These are phyloP conservation scores for Apogon hyalosoma DNA, from an alignment of 2,797 vertebrate species.

Conservation along the genomic window DNA sequence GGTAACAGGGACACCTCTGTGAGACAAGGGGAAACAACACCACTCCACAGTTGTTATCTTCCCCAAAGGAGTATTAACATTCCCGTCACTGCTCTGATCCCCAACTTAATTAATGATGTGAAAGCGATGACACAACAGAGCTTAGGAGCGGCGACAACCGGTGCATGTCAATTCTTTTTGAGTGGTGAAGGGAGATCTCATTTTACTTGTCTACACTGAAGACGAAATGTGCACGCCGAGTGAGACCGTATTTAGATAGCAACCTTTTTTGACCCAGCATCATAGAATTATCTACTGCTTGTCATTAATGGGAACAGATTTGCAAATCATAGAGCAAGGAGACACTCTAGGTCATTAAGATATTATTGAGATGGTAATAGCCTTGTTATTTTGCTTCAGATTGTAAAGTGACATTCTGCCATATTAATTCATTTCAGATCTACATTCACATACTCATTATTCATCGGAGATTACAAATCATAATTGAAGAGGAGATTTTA, in stretches of 20 bases:
- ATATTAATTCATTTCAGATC: slow-evolving; percentile 53
- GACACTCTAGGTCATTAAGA: slow-evolving; percentile 56
- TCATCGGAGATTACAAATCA: slow-evolving; percentile 45
- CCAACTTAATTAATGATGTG: slow-evolving; percentile 80
- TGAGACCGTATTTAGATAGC: slow-evolving; percentile 47
- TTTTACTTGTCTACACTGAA: slow-evolving; percentile 49
- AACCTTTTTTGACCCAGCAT: slow-evolving; percentile 66
- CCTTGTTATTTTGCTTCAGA: slow-evolving; percentile 48
- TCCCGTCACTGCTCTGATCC: slow-evolving; percentile 61
- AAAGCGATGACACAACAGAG: slow-evolving; percentile 76
- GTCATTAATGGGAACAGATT: slow-evolving; percentile 56
- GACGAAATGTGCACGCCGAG: slow-evolving; percentile 49
- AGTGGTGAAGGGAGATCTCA: slow-evolving; percentile 32
- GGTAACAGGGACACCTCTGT: slow-evolving; percentile 55
- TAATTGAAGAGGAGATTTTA: slow-evolving; percentile 43
- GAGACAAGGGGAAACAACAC: slow-evolving; percentile 58
- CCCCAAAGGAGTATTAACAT: slow-evolving; percentile 70
- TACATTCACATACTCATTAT: slow-evolving; percentile 40
- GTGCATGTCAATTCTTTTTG: slow-evolving; percentile 63
- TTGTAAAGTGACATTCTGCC: slow-evolving; percentile 40
- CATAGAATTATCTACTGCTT: slow-evolving; percentile 52
- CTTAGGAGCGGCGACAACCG: slow-evolving; percentile 42
- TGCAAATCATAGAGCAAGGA: slow-evolving; percentile 58
- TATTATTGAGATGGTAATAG: slow-evolving; percentile 60
- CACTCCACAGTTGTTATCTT: slow-evolving; percentile 56